Base-by-base conservation (phyloP, 2,113 vertebrate species). In the Aptenodytes patagonicus region DNA sequence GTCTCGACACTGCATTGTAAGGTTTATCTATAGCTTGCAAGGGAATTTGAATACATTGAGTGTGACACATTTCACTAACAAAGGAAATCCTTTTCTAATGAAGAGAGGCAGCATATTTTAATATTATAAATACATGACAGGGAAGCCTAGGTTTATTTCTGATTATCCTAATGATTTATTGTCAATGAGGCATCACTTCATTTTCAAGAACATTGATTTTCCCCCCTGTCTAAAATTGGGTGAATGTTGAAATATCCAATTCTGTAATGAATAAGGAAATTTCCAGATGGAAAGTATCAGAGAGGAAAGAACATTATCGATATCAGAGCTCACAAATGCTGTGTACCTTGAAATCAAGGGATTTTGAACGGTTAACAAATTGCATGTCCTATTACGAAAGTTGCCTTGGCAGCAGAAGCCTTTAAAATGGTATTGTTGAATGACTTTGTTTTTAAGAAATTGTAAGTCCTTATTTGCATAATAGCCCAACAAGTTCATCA, bases 401-500 rank as follows among this genome's bases (percentile, higher is more conserved):
- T n/a, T 90, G 26, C 46, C 10, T 89, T 72, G 42, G 52, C 68
- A 97, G 32, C 73, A 68, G n/a, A 92, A 96, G 55, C 77, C 54
- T 89, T 72, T 82, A 84, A 87, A 94, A 89, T 28, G 28, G 9
- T 76, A 28, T 62, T 12, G 14, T 87, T 80, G 70, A 58, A 76
- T 46, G 20, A 32, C 31, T 47, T 72, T 57, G 31, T 34, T 95
- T 94, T 94, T 83, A 90, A 96, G 92, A 61, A 77, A 51, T 28
- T 55, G 2, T 21, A 72, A 52, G 13, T 72, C 81, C n/a, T 81
- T 54, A 58, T 92, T 94, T 97, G 80, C 70, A 52, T 90, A 80
- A 72, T 60, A 73, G 71, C 80, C 72, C 82, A 81, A 68, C 34
- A 80, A 87, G 81, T 88, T 97, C 69, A 89, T 93, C 70, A 75